Percentiles rank a stretch among this genome's conserved stretches.
Conservation (phyloP, 2,797 vertebrate genomes). For the Tragelaphus eurycerus region DNA sequence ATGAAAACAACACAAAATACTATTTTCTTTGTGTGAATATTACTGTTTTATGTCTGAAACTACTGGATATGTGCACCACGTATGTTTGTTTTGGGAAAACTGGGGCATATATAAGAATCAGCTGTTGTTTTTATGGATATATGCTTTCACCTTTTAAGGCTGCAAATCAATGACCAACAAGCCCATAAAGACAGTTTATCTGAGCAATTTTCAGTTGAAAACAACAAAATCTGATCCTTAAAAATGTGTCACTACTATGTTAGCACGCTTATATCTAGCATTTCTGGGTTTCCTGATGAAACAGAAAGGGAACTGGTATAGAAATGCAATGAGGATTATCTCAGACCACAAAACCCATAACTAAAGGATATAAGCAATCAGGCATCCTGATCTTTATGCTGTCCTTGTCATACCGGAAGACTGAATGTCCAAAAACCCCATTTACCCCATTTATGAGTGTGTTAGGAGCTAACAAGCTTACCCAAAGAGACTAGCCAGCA, state of each 20-base stretch:
- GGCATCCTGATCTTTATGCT: not conserved
- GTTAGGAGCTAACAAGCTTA: not conserved
- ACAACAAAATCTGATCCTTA: slow-evolving; percentile 33
- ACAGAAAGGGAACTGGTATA: not conserved
- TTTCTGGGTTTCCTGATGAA: not conserved
- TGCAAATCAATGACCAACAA: slow-evolving; percentile 27
- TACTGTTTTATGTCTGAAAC: slow-evolving; percentile 18
- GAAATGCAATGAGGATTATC: not conserved
- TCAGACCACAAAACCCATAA: not conserved
- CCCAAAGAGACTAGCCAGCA: not conserved
- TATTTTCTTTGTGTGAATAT: slow-evolving; percentile 1
- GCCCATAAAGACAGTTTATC: not conserved
- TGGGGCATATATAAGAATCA: slow-evolving; percentile 23
- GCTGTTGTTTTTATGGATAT: not conserved
- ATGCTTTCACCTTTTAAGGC: slow-evolving; percentile 23
- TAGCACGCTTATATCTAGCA: not conserved
- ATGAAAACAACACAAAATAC: slow-evolving; percentile 18
- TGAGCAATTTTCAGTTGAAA: slow-evolving; percentile 48
- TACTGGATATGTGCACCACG: not conserved
- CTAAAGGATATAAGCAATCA: not conserved
- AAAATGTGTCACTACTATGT: slow-evolving; percentile 16
- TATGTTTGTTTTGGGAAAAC: not conserved
- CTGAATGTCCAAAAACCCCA: not conserved
- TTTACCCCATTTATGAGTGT: not conserved
- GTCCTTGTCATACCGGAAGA: not conserved